Evolutionary conservation across 2,888 invertebrate genomes (phyloP), one percentile per base, ranked within the genome.

Genomic region (Epinotia nisella): DNA sequence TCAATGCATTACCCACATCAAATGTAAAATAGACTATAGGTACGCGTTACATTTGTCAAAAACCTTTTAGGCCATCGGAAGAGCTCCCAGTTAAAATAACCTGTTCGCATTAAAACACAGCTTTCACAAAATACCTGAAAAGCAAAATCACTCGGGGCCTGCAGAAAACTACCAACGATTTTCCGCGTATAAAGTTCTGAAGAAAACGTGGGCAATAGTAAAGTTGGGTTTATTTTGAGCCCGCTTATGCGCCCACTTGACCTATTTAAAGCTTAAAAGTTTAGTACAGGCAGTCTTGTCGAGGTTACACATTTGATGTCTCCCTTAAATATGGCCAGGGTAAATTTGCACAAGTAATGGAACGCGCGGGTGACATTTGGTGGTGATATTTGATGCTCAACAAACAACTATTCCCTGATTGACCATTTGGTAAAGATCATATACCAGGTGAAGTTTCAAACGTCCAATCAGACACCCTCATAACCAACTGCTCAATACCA

Each of bases 271-370:
- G 70, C 45, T 70, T 53, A 56, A 56, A 53, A 65, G 65, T 51
- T 59, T 19, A 59, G 24, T 53, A 39, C 59, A 59, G 53, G 24
- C 24, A 21, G 59, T 58, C 65, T 65, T 19, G 51, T n/a, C 5
- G 15, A 24, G 41, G 64, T 35, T 70, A 70, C 35, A 65, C 53
- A 65, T 65, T 60, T 65, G 59, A 71, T 71, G 70, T 21, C 19
- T 56, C 64, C 60, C 59, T 17, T 35, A 59, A 53, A 60, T 53
- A 10, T 29, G 41, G 60, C 15, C 24, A 53, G 53, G 45, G 66
- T 60, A 64, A 70, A 70, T 71, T 71, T 71, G 66, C 19, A 60
- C 60, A 39, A 29, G 13, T 71, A 66, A 71, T 71, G 51, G 59
- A 71, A 60, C 51, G 71, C 41, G 58, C 51, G n/a, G 39, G 39